Evolutionary conservation across 1,140 invertebrate species (phyloP), one percentile per base, ranked within the genome.

Genomic region (Zophobas morio): DNA sequence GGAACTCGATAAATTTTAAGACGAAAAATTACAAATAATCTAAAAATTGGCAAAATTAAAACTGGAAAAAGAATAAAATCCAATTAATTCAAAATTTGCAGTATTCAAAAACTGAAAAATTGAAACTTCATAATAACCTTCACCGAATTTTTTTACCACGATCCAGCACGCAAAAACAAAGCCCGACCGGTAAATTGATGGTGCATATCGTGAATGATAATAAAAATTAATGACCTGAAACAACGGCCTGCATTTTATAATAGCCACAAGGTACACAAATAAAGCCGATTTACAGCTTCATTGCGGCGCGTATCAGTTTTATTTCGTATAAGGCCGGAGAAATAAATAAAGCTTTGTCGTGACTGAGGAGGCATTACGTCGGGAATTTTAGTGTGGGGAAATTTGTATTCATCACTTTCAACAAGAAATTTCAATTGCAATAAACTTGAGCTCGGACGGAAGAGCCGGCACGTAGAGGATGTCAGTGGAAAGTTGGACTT

Each of bases 361-460:
- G 60, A 66, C 60, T 32, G 49, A 51, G n/a, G 4, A 4, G 42
- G 42, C 42, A 8, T 6, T 36, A 39, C 35, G 56, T 60, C 37
- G 39, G 60, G 60, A 42, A 66, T 8, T 37, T n/a, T 36, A 8
- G 6, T 39, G 57, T 63, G 57, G 57, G 57, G 60, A 66, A 60
- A 66, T 66, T 66, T 66, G 60, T 66, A 42, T 66, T 66, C 60
- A 42, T 66, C 39, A 66, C 60, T 66, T 66, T 66, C 60, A 66
- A 66, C 60, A 66, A 66, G 60, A 66, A 66, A 66, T 66, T 66
- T 66, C 60, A 66, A 66, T 66, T 66, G 42, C 60, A 66, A 66
- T 66, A 66, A 66, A 66, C 8, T 60, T 20, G 39, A 66, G 56
- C 33, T 5, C 20, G 49, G 37, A 20, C 3, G 33, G 56, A 60